phyloP scores from a whole-genome alignment of 2,888 invertebrate species.

The Kryphioiulus occultus region DNA sequence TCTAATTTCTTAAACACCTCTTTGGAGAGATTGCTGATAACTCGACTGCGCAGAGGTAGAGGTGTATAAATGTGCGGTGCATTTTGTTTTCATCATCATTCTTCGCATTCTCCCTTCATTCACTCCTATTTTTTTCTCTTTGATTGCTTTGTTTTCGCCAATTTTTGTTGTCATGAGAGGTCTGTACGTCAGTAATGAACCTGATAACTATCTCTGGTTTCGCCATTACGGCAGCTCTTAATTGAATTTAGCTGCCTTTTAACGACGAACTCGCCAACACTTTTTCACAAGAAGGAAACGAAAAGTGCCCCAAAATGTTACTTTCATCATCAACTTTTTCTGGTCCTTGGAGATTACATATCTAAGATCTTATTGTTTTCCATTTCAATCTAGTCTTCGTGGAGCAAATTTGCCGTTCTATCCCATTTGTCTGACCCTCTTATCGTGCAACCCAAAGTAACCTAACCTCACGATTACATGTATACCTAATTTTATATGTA shows the following conservation, averaged over 20 bases:
- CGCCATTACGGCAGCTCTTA: background rate
- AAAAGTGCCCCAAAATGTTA: background rate
- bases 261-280: background rate
- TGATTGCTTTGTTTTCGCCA: slow-evolving; percentile 38
- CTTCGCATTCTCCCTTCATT: slow-evolving; percentile 13
- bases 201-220: slow-evolving; percentile 34
- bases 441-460: too few relatives aligned
- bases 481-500: too few relatives aligned
- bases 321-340: background rate
- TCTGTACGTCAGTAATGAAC: background rate
- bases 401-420: too few relatives aligned
- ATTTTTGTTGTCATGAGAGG: slow-evolving; percentile 20
- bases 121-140: background rate
- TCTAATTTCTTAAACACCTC: slow-evolving; percentile 27
- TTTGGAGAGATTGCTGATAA: background rate
- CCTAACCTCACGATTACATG: too few relatives aligned
- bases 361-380: background rate
- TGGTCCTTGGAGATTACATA: background rate
- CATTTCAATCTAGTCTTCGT: too few relatives aligned
- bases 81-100: slow-evolving; percentile 35
- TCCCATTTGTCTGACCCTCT: too few relatives aligned
- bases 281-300: background rate
- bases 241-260: slow-evolving; percentile 37
- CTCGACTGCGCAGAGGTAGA: slow-evolving; percentile 11
- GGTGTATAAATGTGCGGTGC: slow-evolving; percentile 13